phyloP scores from a whole-genome alignment of 2,888 invertebrate species.

The Thyatira batis region DNA sequence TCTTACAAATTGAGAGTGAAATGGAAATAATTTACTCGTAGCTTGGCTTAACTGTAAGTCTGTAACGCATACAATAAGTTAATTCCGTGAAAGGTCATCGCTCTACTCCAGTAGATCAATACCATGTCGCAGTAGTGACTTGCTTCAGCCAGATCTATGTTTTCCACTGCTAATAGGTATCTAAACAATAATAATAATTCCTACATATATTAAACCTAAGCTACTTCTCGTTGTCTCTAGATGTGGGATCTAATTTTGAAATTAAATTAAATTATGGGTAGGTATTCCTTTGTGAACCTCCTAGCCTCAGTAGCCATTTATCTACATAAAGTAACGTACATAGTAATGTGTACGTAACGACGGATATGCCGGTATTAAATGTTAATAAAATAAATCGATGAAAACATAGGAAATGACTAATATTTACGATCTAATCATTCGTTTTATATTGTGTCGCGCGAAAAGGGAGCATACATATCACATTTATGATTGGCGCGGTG shows the following conservation, averaged over 20 bases:
- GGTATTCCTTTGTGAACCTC: constrained; percentile 10
- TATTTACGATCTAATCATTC: constrained; percentile 30
- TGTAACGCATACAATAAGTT: constrained; percentile 1
- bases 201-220: constrained; percentile 12
- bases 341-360: not conserved
- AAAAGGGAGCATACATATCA: constrained; percentile 28
- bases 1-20: not conserved
- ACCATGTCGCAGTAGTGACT: constrained; percentile 27
- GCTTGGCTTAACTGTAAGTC: constrained; percentile 1
- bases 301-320: constrained; percentile 7
- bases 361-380: not conserved
- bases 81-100: constrained; percentile 34
- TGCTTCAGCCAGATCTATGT: constrained; percentile 13
- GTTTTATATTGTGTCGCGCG: constrained; percentile 40
- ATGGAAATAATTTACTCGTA: not conserved
- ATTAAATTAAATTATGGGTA: constrained; percentile 44
- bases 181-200: no score
- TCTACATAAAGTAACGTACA: no score
- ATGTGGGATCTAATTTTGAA: constrained; percentile 23
- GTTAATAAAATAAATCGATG: not conserved
- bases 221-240: constrained; percentile 29
- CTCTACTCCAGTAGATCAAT: constrained; percentile 39
- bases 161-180: not conserved
- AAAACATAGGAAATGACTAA: constrained; percentile 28
- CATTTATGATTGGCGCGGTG: constrained; percentile 40